These are phyloP conservation scores for Burhinus bistriatus DNA, from an alignment of 2,113 vertebrate species.

Conservation along the genomic window DNA sequence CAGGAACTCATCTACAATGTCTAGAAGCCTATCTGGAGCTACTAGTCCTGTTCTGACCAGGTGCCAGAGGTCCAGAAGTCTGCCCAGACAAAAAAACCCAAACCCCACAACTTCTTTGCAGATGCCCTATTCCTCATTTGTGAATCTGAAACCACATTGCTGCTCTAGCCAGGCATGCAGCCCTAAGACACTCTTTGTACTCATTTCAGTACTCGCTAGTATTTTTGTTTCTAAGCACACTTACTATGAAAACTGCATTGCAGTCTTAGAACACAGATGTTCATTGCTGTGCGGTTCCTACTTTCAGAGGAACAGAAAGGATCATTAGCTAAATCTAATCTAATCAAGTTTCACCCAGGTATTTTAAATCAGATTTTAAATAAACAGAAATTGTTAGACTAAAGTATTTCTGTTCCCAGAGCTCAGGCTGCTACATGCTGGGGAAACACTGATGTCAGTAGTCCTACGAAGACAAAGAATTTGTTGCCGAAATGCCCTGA, in stretches of 20 bases:
- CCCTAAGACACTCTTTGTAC: background rate
- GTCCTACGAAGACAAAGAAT: background rate
- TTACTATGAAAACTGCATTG: background rate
- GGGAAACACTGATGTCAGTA: background rate
- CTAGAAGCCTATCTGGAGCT: background rate
- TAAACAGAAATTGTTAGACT: background rate
- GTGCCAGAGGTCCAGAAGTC: background rate
- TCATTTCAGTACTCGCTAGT: background rate
- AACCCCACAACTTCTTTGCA: background rate
- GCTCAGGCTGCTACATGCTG: background rate
- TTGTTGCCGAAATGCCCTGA: background rate
- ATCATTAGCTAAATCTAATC: background rate
- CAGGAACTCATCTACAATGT: background rate
- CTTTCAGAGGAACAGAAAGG: background rate
- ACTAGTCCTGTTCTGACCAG: background rate
- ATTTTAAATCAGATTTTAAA: background rate
- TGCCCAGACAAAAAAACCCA: background rate
- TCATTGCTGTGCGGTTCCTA: background rate
- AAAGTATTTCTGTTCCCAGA: background rate
- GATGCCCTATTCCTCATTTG: background rate
- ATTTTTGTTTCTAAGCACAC: background rate
- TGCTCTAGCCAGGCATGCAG: background rate
- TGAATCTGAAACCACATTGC: background rate
- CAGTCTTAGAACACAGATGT: background rate
- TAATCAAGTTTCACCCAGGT: background rate